These are phyloP conservation scores for Bombus polaris DNA, from an alignment of 1,140 invertebrate genomes.

Conservation along the genomic window DNA sequence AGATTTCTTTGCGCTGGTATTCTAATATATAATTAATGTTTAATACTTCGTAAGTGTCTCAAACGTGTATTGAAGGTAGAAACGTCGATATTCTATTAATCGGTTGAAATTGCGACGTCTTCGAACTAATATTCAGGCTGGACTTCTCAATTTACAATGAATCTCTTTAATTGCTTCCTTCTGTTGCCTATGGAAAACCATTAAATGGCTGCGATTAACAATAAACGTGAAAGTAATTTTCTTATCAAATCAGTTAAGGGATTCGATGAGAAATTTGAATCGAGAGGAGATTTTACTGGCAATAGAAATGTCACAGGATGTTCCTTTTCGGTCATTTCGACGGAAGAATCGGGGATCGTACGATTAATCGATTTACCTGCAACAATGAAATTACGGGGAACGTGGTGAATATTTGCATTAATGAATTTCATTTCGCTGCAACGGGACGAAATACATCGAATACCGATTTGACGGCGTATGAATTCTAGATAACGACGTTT, in stretches of 20 bases:
- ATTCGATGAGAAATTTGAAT: not conserved
- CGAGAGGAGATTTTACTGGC: not conserved
- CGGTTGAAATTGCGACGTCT: not conserved
- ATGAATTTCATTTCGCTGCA: slow-evolving; percentile 14
- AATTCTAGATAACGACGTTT: slow-evolving; percentile 45
- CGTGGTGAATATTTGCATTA: slow-evolving; percentile 16
- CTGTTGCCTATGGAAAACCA: too few relatives aligned
- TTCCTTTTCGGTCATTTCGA: not conserved
- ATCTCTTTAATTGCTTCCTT: not conserved
- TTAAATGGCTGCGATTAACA: not conserved
- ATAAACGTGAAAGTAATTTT: not conserved
- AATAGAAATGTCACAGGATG: not conserved
- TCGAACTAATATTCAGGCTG: not conserved
- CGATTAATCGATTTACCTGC: slow-evolving; percentile 27
- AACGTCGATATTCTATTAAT: not conserved
- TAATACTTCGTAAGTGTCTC: not conserved
- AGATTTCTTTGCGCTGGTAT: too few relatives aligned
- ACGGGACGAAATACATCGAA: slow-evolving; percentile 10
- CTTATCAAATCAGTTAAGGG: not conserved
- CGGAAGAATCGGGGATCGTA: not conserved
- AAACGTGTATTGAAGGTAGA: not conserved
- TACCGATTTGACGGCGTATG: slow-evolving; percentile 37
- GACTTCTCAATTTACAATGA: not conserved
- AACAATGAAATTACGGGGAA: slow-evolving; percentile 4
- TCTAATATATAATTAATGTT: too few relatives aligned